These are phyloP conservation scores for Portevinia maculata DNA, from an alignment of 2,888 invertebrate species.

Conservation along the genomic window DNA sequence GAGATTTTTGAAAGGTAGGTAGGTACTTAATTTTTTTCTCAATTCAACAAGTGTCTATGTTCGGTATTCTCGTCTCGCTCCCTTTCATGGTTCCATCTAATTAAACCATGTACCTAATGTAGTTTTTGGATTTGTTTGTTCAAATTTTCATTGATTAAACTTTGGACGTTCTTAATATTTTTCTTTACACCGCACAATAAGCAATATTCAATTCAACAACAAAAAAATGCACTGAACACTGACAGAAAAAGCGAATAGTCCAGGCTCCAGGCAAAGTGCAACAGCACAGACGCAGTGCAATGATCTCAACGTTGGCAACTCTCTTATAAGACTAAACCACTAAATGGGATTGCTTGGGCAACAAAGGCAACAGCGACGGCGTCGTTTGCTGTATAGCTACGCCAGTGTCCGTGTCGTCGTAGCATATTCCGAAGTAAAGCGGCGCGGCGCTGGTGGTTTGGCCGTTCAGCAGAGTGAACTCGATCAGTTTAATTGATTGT, in stretches of 20 bases:
- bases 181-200: conserved; percentile 27
- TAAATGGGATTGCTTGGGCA: conserved; percentile 77
- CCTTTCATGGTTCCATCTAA: conserved; percentile 53
- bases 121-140: conserved; percentile 31
- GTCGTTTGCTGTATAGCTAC: conserved; percentile 55
- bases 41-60: conserved; percentile 69
- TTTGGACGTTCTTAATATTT: conserved; percentile 9
- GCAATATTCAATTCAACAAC: background rate
- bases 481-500: conserved; percentile 59
- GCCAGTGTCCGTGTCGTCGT: conserved; percentile 55
- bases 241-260: conserved; percentile 28
- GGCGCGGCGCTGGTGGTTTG: conserved; percentile 51
- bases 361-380: conserved; percentile 76
- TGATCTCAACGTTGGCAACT: conserved; percentile 78
- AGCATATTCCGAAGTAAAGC: conserved; percentile 42
- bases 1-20: conserved; percentile 20
- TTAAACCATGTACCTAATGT: conserved; percentile 63
- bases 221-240: conserved; percentile 2
- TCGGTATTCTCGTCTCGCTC: conserved; percentile 35
- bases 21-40: conserved; percentile 17
- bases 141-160: conserved; percentile 9
- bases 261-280: conserved; percentile 40
- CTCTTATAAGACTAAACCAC: conserved; percentile 82
- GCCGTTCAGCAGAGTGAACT: conserved; percentile 44
- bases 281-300: conserved; percentile 57